phyloP scores from a whole-genome alignment of 2,888 invertebrate species.

The Tubulanus polymorphus region DNA sequence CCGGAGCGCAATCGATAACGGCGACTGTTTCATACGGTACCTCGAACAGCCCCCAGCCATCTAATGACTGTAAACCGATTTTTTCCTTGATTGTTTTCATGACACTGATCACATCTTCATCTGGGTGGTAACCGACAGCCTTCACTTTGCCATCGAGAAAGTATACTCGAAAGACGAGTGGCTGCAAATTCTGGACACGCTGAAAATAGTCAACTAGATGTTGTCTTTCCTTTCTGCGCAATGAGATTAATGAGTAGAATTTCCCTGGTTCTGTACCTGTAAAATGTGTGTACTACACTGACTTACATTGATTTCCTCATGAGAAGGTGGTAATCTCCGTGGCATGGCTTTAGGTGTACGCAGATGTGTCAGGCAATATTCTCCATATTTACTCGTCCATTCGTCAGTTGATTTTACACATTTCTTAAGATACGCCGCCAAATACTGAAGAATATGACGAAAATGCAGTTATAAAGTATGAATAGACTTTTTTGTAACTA shows the following conservation, averaged over 20 bases:
- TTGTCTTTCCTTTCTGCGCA: conserved; percentile 1
- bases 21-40: too few species aligned
- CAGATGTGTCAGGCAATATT: conserved; percentile 91
- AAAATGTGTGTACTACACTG: too few species aligned
- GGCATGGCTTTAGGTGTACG: conserved; percentile 79
- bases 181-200: conserved; percentile 52
- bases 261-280: too few species aligned
- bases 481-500: background rate
- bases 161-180: conserved; percentile 87
- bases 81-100: conserved; percentile 84
- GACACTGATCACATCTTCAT: conserved; percentile 88
- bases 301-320: conserved; percentile 86
- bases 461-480: background rate
- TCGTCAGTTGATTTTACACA: conserved; percentile 23
- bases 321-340: conserved; percentile 80
- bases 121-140: conserved; percentile 91
- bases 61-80: conserved; percentile 71
- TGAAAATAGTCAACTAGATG: conserved; percentile 20
- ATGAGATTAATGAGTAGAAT: conserved; percentile 4
- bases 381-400: conserved; percentile 73
- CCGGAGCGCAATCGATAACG: too few species aligned
- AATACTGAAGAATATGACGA: conserved; percentile 60
- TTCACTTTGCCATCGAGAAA: conserved; percentile 92
- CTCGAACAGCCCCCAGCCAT: conserved; percentile 90
- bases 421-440: conserved; percentile 67